These are phyloP conservation scores for Trichomycterus rosablanca DNA, from an alignment of 2,113 vertebrate species.

Conservation along the genomic window DNA sequence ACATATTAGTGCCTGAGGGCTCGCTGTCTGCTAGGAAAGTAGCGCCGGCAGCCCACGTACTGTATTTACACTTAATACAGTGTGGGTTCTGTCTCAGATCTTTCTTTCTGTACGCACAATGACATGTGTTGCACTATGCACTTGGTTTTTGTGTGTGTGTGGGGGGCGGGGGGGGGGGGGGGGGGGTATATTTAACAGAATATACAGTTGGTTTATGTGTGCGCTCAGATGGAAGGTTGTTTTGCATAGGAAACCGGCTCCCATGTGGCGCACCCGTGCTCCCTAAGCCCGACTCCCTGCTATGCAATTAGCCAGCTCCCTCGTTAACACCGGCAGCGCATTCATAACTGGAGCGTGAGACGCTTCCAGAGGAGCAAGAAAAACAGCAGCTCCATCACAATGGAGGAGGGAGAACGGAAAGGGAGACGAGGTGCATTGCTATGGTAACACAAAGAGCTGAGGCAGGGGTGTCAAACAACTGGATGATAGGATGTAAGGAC, in stretches of 20 bases:
- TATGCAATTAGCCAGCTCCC: conserved; percentile 34
- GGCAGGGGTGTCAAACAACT: not conserved
- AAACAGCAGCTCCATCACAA: conserved; percentile 7
- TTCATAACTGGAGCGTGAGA: conserved; percentile 22
- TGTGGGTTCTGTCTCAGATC: not conserved
- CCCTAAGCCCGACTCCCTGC: conserved; percentile 1
- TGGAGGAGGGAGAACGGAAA: conserved; percentile 14
- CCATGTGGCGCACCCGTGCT: not conserved
- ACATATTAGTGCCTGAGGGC: conserved; percentile 34
- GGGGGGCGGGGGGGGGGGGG: too few relatives aligned
- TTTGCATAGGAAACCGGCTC: conserved; percentile 21
- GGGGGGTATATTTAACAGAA: conserved; percentile 9
- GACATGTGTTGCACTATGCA: not conserved
- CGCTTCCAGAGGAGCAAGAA: conserved; percentile 1
- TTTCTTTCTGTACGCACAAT: conserved; percentile 2
- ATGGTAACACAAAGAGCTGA: conserved; percentile 31
- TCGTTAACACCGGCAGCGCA: conserved; percentile 4
- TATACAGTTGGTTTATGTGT: conserved; percentile 1
- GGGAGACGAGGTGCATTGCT: conserved; percentile 37
- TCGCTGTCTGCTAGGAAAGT: conserved; percentile 15
- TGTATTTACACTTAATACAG: conserved; percentile 8
- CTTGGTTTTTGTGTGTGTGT: too few relatives aligned
- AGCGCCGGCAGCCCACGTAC: conserved; percentile 12
- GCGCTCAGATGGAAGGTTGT: not conserved
- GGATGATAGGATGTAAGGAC: conserved; percentile 9